A percentile compares a stretch with the other conserved stretches of the same genome.
phyloP scores from a whole-genome alignment of 2,888 invertebrate species.

The Xestia sexstrigata region DNA sequence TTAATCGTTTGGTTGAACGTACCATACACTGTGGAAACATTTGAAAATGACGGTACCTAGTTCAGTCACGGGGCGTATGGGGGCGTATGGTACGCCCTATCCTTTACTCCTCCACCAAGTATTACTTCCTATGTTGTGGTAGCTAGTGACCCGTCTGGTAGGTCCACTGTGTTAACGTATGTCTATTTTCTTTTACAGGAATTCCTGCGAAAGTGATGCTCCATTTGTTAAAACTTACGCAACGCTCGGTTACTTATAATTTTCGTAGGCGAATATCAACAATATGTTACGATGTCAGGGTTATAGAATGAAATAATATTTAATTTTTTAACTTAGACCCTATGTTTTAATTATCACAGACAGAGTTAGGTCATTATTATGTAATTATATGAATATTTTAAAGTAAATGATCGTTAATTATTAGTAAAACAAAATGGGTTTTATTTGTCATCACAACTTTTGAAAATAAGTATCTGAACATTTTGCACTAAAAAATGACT shows the following conservation, averaged over 20 bases:
- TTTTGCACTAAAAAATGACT: conserved; percentile 15
- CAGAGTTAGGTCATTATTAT: conserved; percentile 85
- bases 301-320: conserved; percentile 80
- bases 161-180: conserved; percentile 34
- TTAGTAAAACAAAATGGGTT: conserved; percentile 82
- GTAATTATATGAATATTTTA: conserved; percentile 90
- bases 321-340: conserved; percentile 87
- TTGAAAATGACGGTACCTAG: background rate
- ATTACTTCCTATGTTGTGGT: background rate
- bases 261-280: conserved; percentile 87
- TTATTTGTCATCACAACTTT: conserved; percentile 72
- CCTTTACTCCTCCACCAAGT: background rate
- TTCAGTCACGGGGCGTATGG: background rate
- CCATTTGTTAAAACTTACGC: conserved; percentile 98
- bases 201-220: conserved; percentile 96
- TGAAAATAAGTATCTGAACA: conserved; percentile 5
- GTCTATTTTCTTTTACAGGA: conserved; percentile 91
- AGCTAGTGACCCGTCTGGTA: conserved; percentile 14
- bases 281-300: conserved; percentile 86
- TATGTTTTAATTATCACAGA: conserved; percentile 84
- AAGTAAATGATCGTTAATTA: conserved; percentile 91
- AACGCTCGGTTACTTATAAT: conserved; percentile 97
- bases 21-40: background rate
- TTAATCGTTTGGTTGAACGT: background rate
- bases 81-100: background rate